Conservation (phyloP, 2,888 invertebrate genomes). For the Abscondita cerata region DNA sequence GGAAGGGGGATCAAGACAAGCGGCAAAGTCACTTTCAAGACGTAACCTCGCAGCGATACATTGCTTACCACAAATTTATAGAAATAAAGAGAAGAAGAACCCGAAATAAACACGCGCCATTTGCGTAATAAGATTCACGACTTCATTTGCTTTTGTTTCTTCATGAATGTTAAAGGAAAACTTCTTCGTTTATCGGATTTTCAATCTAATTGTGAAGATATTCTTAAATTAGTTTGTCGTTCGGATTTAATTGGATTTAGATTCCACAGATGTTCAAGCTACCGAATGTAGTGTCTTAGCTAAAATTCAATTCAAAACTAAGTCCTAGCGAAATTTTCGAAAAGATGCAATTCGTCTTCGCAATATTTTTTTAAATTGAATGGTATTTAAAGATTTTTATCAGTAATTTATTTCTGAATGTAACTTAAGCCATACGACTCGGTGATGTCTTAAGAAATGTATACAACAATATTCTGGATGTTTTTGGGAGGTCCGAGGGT, state of each 20-base stretch:
- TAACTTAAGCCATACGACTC: slow-evolving; percentile 26
- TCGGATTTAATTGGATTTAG: too few species aligned
- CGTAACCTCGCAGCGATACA: slow-evolving; percentile 41
- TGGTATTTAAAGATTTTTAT: slow-evolving; percentile 17
- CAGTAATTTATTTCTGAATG: slow-evolving; percentile 25
- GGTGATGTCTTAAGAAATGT: slow-evolving; percentile 30
- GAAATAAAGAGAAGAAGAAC: slow-evolving; percentile 23
- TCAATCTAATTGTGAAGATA: too few species aligned
- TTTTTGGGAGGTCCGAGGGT: slow-evolving; percentile 33
- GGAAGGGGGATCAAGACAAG: slow-evolving; percentile 42
- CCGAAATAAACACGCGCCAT: slow-evolving; percentile 41
- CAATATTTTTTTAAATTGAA: slow-evolving; percentile 7
- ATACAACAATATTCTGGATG: slow-evolving; percentile 29
- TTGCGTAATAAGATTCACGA: slow-evolving; percentile 56
- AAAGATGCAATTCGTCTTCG: background rate
- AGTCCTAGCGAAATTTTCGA: too few species aligned
- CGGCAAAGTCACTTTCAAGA: slow-evolving; percentile 48
- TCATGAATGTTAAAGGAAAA: too few species aligned
- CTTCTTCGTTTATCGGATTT: too few species aligned
- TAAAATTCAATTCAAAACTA: too few species aligned
- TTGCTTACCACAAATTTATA: slow-evolving; percentile 39
- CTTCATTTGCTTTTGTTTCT: slow-evolving; percentile 14
- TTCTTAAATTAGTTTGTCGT: too few species aligned
- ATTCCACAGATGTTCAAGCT: too few species aligned
- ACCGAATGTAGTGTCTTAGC: too few species aligned